phyloP scores from a whole-genome alignment of 1,140 invertebrate species.

The Saccostrea echinata region DNA sequence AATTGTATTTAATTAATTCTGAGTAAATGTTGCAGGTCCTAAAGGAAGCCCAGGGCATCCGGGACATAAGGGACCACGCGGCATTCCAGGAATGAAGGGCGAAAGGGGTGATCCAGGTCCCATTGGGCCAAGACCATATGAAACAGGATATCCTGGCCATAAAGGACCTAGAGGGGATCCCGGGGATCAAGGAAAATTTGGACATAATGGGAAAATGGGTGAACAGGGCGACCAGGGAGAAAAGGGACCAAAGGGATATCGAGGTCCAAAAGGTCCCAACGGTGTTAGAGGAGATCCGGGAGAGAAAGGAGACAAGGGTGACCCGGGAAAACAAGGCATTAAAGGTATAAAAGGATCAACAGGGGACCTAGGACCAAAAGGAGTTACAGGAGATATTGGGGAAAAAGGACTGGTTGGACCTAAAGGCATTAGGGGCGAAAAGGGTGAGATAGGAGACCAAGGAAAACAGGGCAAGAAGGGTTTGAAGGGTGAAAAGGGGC shows the following conservation, averaged over 20 bases:
- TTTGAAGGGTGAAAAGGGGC: neutral
- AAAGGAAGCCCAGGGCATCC: neutral
- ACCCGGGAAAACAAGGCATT: neutral
- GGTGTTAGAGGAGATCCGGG: neutral
- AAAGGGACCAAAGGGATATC: neutral
- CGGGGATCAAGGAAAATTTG: neutral
- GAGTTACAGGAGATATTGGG: slow-evolving; percentile 13
- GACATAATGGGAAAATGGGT: neutral
- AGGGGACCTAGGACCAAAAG: slow-evolving; percentile 22
- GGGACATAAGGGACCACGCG: slow-evolving; percentile 33
- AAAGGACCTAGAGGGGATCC: neutral
- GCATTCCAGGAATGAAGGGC: neutral
- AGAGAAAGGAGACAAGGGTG: slow-evolving; percentile 11
- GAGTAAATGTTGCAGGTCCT: neutral
- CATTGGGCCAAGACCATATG: neutral
- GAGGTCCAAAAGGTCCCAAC: neutral
- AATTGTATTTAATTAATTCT: too few relatives aligned
- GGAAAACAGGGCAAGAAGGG: slow-evolving; percentile 25
- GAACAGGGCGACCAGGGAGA: neutral
- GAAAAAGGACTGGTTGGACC: slow-evolving; percentile 9
- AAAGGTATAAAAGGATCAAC: neutral
- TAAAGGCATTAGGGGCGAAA: slow-evolving; percentile 8
- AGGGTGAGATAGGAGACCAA: slow-evolving; percentile 30
- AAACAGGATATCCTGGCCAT: neutral
- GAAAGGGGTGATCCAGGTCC: neutral